phyloP scores from a whole-genome alignment of 2,113 vertebrate genomes.

The Psettodes erumei region DNA sequence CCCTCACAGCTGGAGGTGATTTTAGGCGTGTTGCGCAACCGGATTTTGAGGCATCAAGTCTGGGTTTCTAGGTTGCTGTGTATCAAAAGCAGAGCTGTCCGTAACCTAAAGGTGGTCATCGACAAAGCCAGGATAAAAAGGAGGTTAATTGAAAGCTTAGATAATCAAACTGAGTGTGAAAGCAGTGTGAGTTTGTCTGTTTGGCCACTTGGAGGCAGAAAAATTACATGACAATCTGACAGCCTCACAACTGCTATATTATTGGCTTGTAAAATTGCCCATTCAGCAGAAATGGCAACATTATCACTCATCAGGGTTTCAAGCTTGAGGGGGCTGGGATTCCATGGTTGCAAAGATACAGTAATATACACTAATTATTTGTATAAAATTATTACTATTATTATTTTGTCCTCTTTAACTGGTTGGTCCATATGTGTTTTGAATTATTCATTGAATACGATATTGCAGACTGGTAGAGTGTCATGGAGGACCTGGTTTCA shows the following conservation, averaged over 20 bases:
- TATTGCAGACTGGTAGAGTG: no score
- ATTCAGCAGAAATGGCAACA: not conserved
- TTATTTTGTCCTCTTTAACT: no score
- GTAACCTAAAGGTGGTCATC: conserved; percentile 19
- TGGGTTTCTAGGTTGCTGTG: conserved; percentile 52
- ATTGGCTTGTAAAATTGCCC: not conserved
- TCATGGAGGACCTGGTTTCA: no score
- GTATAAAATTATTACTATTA: no score
- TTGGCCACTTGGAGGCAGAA: not conserved
- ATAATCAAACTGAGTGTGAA: conserved; percentile 29
- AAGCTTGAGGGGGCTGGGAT: no score
- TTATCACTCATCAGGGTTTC: no score
- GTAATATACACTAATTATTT: no score
- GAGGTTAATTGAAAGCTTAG: conserved; percentile 28
- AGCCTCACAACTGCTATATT: not conserved
- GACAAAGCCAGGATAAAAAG: conserved; percentile 32
- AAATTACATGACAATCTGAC: not conserved
- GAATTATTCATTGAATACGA: no score
- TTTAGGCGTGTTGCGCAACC: conserved; percentile 61
- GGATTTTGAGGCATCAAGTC: conserved; percentile 55
- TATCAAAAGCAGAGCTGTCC: conserved; percentile 8
- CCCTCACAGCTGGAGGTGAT: conserved; percentile 29
- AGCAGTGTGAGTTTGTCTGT: not conserved
- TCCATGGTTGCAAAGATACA: no score
- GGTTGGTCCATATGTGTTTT: no score